phyloP scores from a whole-genome alignment of 2,888 invertebrate species.

The Baronia brevicornis region DNA sequence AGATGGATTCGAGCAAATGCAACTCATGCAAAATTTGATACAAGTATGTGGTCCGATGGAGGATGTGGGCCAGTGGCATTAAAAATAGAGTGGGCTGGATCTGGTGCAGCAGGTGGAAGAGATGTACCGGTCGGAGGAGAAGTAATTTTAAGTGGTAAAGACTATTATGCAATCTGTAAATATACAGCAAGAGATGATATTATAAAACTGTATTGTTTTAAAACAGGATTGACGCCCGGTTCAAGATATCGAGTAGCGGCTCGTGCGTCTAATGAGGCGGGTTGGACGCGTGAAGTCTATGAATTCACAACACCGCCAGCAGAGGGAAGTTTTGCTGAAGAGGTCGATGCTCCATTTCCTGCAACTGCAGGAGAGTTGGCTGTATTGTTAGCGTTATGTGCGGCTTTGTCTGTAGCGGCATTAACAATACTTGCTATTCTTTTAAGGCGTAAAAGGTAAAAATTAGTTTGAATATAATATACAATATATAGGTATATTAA shows the following conservation, averaged over 20 bases:
- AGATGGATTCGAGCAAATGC: constrained; percentile 87
- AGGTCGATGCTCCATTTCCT: constrained; percentile 64
- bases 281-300: constrained; percentile 76
- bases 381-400: constrained; percentile 68
- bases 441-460: constrained; percentile 68
- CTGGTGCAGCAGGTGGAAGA: constrained; percentile 59
- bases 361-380: constrained; percentile 65
- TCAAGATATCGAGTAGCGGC: constrained; percentile 78
- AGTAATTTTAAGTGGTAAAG: constrained; percentile 60
- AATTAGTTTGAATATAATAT: background rate
- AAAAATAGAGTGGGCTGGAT: constrained; percentile 81
- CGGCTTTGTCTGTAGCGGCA: constrained; percentile 72
- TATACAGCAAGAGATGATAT: background rate
- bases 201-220: background rate
- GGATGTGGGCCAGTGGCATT: constrained; percentile 89
- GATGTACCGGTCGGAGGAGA: constrained; percentile 66
- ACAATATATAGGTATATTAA: constrained; percentile 13
- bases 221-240: constrained; percentile 64
- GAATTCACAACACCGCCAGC: constrained; percentile 75
- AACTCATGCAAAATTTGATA: constrained; percentile 85
- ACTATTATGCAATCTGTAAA: background rate
- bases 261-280: constrained; percentile 77
- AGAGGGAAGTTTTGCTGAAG: constrained; percentile 69
- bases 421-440: constrained; percentile 76
- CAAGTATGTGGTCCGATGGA: constrained; percentile 88